Base-by-base conservation (phyloP, 2,113 vertebrate genomes). In the Pluvialis apricaria region DNA sequence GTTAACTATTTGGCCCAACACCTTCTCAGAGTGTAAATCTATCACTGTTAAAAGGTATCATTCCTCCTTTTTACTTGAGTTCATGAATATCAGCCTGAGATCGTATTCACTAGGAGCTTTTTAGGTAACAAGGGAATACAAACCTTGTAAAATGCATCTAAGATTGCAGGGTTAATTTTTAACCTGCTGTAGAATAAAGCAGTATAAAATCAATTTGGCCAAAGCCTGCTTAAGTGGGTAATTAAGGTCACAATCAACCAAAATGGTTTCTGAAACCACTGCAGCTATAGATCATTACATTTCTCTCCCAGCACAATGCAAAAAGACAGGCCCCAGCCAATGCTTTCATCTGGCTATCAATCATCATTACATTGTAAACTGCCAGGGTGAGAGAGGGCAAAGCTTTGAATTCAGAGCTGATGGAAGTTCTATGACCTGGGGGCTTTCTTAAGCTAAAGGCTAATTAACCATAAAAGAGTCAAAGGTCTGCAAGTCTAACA, bases 391-490 rank as follows among this genome's bases (percentile, higher is more conserved):
- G 86, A 90, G 91, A 95, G 97, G 97, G 95, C 96, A 97, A 92
- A 95, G 92, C 96, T 96, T 97, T 97, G 95, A 97, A 96, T 96
- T 96, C 75, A 88, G 83, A 90, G 91, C 92, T 96, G 95, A 96
- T 96, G 95, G 92, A 97, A 97, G 92, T 95, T 96, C 89, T 96
- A 57, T 96, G 96, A 95, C 96, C 96, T 90, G 71, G 21, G 65
- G 94, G 79, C 87, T 95, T 97, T 96, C 92, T 96, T 91, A 92
- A 97, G 57, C 76, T 88, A 93, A 96, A 82, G 92, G 79, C 96
- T 97, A 97, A 97, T 97, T 96, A 96, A 97, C 97, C 96, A 92
- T 96, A 96, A 92, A 97, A 81, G 85, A 96, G 95, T 96, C 95
- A 97, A 96, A 96, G 94, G 95, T 97, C 97, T 95, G 71, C 62